Percentiles rank a stretch among this genome's conserved stretches.
Conservation (phyloP, 2,113 vertebrate genomes). For the Pituophis catenifer region DNA sequence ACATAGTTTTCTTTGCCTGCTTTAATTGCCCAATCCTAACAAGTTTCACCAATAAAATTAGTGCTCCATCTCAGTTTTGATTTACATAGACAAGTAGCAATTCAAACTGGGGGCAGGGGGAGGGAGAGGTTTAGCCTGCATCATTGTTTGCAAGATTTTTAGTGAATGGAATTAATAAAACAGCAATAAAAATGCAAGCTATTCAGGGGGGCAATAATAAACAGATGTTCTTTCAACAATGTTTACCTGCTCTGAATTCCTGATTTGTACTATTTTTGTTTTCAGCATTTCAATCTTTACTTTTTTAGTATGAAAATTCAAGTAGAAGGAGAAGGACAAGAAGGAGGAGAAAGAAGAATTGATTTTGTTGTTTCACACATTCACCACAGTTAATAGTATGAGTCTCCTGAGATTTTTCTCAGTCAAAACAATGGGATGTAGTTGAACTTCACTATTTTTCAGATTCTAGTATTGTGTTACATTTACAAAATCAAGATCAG, state of each 20-base stretch:
- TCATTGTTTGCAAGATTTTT: conserved; percentile 43
- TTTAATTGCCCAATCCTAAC: conserved; percentile 26
- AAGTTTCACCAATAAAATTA: conserved; percentile 34
- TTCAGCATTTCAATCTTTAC: not conserved
- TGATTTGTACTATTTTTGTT: not conserved
- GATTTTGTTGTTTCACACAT: conserved; percentile 11
- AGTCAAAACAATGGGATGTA: not conserved
- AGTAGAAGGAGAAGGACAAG: not conserved
- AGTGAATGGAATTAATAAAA: conserved; percentile 20
- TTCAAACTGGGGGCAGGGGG: not conserved
- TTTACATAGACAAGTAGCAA: conserved; percentile 3
- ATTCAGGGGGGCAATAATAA: conserved; percentile 12
- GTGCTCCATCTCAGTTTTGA: conserved; percentile 36
- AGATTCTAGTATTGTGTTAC: not conserved
- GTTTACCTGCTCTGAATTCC: not conserved
- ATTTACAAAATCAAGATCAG: conserved; percentile 2
- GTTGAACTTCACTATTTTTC: conserved; percentile 6
- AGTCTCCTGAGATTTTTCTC: conserved; percentile 8
- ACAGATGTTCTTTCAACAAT: not conserved
- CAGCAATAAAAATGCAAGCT: conserved; percentile 6
- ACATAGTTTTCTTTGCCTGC: not conserved
- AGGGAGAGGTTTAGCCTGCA: not conserved
- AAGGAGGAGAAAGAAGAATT: not conserved
- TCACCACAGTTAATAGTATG: not conserved
- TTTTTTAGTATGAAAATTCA: conserved; percentile 2